A percentile compares a stretch with the other conserved stretches of the same genome.
Conservation (phyloP, 2,797 vertebrate species). For the Siniperca scherzeri region DNA sequence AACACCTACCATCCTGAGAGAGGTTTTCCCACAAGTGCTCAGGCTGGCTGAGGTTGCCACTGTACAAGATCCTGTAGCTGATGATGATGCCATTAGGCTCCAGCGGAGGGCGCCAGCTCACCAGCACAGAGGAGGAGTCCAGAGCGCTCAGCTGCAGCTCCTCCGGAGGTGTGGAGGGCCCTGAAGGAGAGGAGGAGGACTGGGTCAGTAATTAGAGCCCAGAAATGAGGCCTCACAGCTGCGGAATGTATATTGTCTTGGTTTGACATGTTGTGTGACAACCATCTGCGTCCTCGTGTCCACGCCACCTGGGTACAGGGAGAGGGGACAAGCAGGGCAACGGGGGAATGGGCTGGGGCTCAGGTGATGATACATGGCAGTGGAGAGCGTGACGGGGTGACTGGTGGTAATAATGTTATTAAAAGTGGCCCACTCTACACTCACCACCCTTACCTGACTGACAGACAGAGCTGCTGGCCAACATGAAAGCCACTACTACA, state of each 20-base stretch:
- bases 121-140: constrained; percentile 91
- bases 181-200: constrained; percentile 77
- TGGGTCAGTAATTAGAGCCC: constrained; percentile 71
- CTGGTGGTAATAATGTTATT: constrained; percentile 68
- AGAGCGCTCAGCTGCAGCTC: constrained; percentile 92
- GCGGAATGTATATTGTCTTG: constrained; percentile 54
- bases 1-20: constrained; percentile 90
- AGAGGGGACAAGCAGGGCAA: constrained; percentile 41
- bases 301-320: constrained; percentile 71
- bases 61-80: constrained; percentile 93
- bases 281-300: constrained; percentile 73
- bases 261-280: constrained; percentile 65
- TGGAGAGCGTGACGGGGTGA: constrained; percentile 47
- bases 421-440: constrained; percentile 37
- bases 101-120: constrained; percentile 94
- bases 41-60: constrained; percentile 89
- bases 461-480: constrained; percentile 48
- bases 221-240: constrained; percentile 71
- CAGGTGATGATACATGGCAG: constrained; percentile 62
- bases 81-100: constrained; percentile 94
- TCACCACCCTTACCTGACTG: constrained; percentile 53
- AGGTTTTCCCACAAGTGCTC: constrained; percentile 93
- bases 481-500: constrained; percentile 54
- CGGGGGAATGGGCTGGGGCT: constrained; percentile 42
- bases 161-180: constrained; percentile 92